phyloP scores from a whole-genome alignment of 2,113 vertebrate species.

The Todiramphus chloris region DNA sequence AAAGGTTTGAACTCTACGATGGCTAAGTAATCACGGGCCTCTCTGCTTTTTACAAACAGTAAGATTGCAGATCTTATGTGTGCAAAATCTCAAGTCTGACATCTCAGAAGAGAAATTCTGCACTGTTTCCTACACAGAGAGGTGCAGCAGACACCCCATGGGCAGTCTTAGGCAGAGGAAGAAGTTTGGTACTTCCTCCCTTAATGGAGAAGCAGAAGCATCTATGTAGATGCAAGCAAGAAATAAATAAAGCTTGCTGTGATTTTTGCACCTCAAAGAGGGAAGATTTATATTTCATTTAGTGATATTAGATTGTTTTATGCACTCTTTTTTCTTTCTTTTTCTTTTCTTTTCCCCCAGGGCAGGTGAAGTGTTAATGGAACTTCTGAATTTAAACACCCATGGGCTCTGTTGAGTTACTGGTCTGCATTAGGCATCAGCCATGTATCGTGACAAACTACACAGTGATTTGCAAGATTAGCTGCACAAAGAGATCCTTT shows the following conservation, averaged over 20 bases:
- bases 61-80: neutral
- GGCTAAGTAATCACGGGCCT: neutral
- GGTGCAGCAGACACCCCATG: neutral
- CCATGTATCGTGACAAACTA: rapidly evolving
- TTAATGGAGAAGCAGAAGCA: neutral
- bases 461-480: neutral
- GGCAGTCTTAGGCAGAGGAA: neutral
- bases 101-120: neutral
- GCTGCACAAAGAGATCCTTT: neutral
- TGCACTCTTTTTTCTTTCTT: neutral
- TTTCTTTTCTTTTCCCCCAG: neutral
- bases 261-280: neutral
- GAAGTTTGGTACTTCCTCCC: neutral
- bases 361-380: neutral
- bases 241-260: neutral
- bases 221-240: neutral
- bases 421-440: neutral
- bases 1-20: neutral
- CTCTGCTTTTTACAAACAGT: neutral
- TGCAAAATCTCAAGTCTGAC: neutral
- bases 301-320: neutral
- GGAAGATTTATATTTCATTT: neutral
- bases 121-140: neutral
- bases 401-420: neutral
- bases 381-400: neutral